phyloP scores from a whole-genome alignment of 2,888 invertebrate genomes.

The Cynaeus angustus region DNA sequence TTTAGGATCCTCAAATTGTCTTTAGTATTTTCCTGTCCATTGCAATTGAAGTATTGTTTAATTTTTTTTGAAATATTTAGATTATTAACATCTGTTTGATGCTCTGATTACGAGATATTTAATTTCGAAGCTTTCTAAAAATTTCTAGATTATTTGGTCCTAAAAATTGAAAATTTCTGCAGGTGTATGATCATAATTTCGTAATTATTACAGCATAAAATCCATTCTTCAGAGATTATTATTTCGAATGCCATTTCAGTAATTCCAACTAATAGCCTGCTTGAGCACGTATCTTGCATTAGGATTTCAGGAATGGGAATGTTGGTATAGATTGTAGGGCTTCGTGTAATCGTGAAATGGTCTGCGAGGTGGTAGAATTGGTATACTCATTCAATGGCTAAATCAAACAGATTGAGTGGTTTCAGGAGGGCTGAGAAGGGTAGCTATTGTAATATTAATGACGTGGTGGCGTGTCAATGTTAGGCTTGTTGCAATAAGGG shows the following conservation, averaged over 20 bases:
- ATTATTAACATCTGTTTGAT: too few relatives aligned
- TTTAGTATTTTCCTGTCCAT: too few relatives aligned
- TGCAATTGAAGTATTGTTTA: too few relatives aligned
- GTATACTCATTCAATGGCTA: conserved; percentile 35
- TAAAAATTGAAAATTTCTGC: too few relatives aligned
- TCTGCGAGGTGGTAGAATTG: conserved; percentile 46
- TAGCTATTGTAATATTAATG: conserved; percentile 39
- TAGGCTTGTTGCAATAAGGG: conserved; percentile 15
- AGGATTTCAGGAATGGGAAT: conserved; percentile 4
- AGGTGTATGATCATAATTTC: too few relatives aligned
- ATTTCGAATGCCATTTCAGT: not conserved
- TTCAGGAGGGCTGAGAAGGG: conserved; percentile 22
- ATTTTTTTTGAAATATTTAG: too few relatives aligned
- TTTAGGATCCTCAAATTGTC: too few relatives aligned
- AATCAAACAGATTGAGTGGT: conserved; percentile 39
- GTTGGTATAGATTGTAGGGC: conserved; percentile 1
- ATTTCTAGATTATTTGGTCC: too few relatives aligned
- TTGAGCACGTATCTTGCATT: conserved; percentile 4
- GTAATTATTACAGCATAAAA: too few relatives aligned
- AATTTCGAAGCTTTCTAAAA: too few relatives aligned
- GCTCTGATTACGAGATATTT: too few relatives aligned
- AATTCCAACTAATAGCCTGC: not conserved
- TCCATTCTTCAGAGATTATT: too few relatives aligned
- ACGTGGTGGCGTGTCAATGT: conserved; percentile 9
- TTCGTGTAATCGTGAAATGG: conserved; percentile 13